Conservation (phyloP, 1,140 invertebrate genomes). For the Ladona fulva region DNA sequence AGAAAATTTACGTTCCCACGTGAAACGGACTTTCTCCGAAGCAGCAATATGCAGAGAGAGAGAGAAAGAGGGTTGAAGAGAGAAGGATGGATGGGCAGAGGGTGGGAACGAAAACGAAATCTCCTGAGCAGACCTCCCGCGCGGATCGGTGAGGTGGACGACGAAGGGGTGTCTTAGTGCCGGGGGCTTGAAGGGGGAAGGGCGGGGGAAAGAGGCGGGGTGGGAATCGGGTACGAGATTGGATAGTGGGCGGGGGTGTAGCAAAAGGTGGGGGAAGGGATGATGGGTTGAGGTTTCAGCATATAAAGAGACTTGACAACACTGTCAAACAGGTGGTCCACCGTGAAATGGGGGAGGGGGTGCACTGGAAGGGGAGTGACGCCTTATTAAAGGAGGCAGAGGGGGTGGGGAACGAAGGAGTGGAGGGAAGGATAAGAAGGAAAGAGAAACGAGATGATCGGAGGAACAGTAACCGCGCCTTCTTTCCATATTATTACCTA, state of each 20-base stretch:
- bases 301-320: background rate
- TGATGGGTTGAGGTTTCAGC: background rate
- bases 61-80: background rate
- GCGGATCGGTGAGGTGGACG: background rate
- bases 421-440: background rate
- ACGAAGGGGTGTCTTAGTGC: background rate
- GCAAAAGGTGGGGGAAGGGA: no score
- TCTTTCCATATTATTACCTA: no score
- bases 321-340: background rate
- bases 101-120: background rate
- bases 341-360: background rate
- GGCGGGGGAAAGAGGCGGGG: background rate
- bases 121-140: background rate
- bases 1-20: no score
- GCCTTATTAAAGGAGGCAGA: background rate
- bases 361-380: background rate
- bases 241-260: background rate
- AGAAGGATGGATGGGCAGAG: background rate
- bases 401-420: background rate
- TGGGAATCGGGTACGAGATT: background rate
- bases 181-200: no score
- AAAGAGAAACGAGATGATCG: no score
- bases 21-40: no score
- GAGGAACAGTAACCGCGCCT: no score
- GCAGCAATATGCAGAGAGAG: background rate